Conservation (phyloP, 2,888 invertebrate genomes). For the Agriopis marginaria region DNA sequence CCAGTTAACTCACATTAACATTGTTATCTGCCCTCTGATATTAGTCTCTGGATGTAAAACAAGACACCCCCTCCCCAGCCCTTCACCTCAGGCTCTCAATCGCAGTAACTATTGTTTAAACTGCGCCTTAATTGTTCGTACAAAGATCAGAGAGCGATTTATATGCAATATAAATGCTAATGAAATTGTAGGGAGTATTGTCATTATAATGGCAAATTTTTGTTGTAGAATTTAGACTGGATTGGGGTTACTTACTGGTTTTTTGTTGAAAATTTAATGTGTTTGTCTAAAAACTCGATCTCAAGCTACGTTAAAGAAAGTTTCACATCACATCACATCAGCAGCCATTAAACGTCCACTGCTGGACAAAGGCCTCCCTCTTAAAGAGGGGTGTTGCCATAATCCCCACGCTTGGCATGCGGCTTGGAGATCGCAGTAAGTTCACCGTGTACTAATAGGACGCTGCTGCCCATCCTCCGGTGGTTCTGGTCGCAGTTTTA, state of each 20-base stretch:
- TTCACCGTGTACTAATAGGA: no score
- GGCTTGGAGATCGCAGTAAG: no score
- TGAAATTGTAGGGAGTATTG: constrained; percentile 46
- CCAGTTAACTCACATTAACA: constrained; percentile 56
- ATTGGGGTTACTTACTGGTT: neutral
- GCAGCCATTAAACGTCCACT: no score
- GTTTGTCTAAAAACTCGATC: neutral
- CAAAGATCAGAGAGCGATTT: constrained; percentile 64
- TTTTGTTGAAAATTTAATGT: neutral
- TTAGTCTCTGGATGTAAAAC: constrained; percentile 70
- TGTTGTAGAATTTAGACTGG: constrained; percentile 11
- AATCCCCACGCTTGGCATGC: no score
- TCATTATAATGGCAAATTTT: constrained; percentile 32
- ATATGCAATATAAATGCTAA: constrained; percentile 80
- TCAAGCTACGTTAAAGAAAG: neutral
- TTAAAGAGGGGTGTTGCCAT: no score
- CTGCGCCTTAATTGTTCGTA: constrained; percentile 67
- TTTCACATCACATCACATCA: no score
- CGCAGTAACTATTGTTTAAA: constrained; percentile 1
- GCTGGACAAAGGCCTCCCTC: no score
- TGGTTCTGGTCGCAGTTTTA: no score
- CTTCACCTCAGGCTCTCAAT: constrained; percentile 59
- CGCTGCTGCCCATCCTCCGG: no score
- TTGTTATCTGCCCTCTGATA: constrained; percentile 64
- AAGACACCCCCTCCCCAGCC: constrained; percentile 50